Base-by-base conservation (phyloP, 2,888 invertebrate species). In the Charanyca ferruginea region DNA sequence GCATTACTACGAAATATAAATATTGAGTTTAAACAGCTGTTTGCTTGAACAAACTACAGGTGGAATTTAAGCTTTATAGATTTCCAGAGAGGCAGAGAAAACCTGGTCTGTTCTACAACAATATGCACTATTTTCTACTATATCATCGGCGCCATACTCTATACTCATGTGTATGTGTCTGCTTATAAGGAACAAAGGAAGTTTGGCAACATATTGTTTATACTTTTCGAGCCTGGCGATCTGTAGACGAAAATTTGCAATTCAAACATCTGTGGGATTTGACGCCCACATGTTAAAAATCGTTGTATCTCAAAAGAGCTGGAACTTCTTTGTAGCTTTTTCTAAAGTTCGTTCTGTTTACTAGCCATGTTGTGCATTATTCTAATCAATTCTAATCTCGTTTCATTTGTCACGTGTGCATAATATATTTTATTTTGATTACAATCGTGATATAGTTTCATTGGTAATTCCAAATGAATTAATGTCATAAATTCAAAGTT, bases 171-270 rank as follows among this genome's bases (percentile, higher is more conserved):
- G 64, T 81, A n/a, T n/a, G 78, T 74, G 82, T 84, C 79, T 57
- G 70, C 87, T 82, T 87, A 87, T 88, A 91, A 88, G 93, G 93
- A 93, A 95, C 94, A 94, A 94, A 94, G 94, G 94, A 94, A 92
- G 93, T 93, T 91, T 91, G 90, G 90, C 89, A 90, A 89, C 85
- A 89, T 87, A 93, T 93, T 94, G 93, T 93, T 90, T 89, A 86
- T 89, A 87, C 79, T 88, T 89, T 89, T 87, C 84, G 81, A 84
- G 90, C 88, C 90, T 89, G 87, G 63, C 69, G 80, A 87, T 85
- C 84, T 85, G 85, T 90, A 90, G 89, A 90, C 87, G 84, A 89
- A 88, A 88, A 93, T 91, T 91, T 88, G 89, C 89, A 93, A 89
- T 90, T 89, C 84, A 87, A 89, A 86, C 86, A 84, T 82, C 84